Evolutionary conservation across 2,797 vertebrate species (phyloP).

Genomic region (Octomys mimax): DNA sequence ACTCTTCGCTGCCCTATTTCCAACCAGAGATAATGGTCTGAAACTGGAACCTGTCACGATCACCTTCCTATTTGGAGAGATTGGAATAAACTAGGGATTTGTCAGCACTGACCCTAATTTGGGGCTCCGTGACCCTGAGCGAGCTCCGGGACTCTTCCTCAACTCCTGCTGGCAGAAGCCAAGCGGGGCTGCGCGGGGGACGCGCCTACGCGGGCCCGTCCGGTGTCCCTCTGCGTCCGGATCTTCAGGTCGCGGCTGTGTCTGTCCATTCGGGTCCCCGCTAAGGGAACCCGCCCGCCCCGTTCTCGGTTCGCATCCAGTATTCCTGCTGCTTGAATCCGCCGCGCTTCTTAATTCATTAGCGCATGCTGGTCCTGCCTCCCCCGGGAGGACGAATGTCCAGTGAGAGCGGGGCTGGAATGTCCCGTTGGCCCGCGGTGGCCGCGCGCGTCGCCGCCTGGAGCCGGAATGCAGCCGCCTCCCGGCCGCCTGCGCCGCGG

Average conservation of each 20-base stretch:
- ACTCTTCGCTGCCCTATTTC: background rate
- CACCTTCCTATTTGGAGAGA: background rate
- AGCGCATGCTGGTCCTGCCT: background rate
- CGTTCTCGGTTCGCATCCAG: background rate
- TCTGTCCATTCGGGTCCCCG: background rate
- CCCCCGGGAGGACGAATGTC: background rate
- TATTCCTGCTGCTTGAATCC: background rate
- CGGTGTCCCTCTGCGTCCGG: fast-evolving
- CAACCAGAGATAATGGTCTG: background rate
- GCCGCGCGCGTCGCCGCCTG: background rate
- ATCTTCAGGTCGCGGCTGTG: background rate
- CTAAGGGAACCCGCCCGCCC: fast-evolving
- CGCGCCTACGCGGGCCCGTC: background rate
- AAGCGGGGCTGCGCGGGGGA: no score
- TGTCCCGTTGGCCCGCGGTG: background rate
- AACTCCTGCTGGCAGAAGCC: background rate
- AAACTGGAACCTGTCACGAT: background rate
- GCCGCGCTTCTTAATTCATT: background rate
- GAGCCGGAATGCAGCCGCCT: background rate
- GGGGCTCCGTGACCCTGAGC: background rate
- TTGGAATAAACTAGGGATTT: background rate
- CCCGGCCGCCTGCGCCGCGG: fast-evolving
- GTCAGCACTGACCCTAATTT: background rate
- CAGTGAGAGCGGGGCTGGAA: background rate
- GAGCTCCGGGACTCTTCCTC: background rate